Evolutionary conservation across 2,113 vertebrate species (phyloP), one percentile per base, ranked within the genome.

Genomic region (cattle (Bos taurus)): DNA sequence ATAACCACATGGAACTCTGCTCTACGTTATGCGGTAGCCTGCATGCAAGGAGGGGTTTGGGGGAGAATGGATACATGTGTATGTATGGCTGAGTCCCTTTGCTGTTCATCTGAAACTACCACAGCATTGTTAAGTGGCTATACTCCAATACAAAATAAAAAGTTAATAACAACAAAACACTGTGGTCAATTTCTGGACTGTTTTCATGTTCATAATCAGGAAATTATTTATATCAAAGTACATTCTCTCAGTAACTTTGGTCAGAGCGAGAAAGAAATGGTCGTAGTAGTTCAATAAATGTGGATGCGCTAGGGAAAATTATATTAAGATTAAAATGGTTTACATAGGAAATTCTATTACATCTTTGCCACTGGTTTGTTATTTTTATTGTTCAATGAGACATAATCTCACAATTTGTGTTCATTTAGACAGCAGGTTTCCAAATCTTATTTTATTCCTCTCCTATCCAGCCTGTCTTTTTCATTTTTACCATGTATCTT

Each of bases 341-440:
- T 97, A 91, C 83, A 94, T 46, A 95, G 94, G 97, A 97, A 98
- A 97, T 98, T 97, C 97, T 96, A 97, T 98, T 97, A 96, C 94
- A 97, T 98, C 97, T 98, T 97, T 97, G 94, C 95, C 77, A 97
- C 95, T 97, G 93, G 80, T 97, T 97, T 97, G 94, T 98, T 98
- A 98, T 98, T 98, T 98, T 98, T 98, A 97, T 98, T 97, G 96
- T 98, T 97, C 93, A 88, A 36, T 95, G 97, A 98, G 97, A 98
- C 96, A 98, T 98, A 97, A 98, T 98, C 94, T 98, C 81, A 97
- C 98, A 97, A 96, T 98, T 97, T 98, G 97, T 98, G 97, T 97
- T 98, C 97, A 95, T 97, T 98, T 97, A 97, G 97, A 96, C 93
- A 97, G 90, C 57, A 87, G 94, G 95, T 80, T 98, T 98, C 54